Conservation (phyloP, 2,888 invertebrate species). For the Chrysina gloriosa region DNA sequence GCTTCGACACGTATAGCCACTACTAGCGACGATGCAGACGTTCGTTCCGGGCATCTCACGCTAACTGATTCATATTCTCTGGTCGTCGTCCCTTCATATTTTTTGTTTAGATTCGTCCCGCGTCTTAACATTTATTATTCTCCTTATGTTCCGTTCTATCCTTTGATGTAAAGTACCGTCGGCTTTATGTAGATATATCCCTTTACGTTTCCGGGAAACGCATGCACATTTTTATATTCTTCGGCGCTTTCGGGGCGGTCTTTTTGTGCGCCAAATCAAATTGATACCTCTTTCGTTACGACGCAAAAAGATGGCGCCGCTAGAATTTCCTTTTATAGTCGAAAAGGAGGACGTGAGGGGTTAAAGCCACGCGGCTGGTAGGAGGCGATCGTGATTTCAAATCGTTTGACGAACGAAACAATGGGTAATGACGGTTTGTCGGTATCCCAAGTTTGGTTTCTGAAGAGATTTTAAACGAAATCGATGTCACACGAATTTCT, state of each 20-base stretch:
- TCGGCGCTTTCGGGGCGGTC: not conserved
- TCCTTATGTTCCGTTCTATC: not conserved
- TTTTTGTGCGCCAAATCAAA: not conserved
- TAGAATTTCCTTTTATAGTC: no score
- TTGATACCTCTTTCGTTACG: not conserved
- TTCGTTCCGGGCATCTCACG: no score
- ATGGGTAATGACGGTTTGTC: no score
- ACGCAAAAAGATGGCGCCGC: not conserved
- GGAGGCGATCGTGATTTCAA: no score
- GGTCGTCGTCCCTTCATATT: constrained; percentile 5
- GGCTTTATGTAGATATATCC: not conserved
- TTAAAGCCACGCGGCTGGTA: no score
- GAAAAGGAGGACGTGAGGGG: no score
- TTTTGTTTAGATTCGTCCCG: constrained; percentile 8
- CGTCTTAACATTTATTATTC: constrained; percentile 14
- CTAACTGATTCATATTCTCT: constrained; percentile 17
- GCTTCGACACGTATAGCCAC: no score
- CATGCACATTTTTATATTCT: not conserved
- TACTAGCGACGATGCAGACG: no score
- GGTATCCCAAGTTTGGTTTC: no score
- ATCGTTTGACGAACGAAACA: no score
- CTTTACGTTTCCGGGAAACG: not conserved
- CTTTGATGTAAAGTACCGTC: not conserved
- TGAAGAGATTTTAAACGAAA: no score
- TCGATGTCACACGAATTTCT: no score